phyloP scores from a whole-genome alignment of 2,888 invertebrate species.

The Sinelater perroti region DNA sequence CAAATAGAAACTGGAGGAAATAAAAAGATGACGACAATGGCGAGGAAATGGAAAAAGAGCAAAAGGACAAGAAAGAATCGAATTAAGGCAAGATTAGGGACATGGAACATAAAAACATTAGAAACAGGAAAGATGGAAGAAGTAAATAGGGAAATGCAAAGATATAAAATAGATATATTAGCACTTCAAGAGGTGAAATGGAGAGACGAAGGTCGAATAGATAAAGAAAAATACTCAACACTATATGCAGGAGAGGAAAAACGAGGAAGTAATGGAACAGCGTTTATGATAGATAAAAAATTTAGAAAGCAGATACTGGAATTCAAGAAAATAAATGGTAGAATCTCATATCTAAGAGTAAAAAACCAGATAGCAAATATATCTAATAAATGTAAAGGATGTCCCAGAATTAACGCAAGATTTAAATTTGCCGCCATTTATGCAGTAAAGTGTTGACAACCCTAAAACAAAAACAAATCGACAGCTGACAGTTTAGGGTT shows the following conservation, averaged over 20 bases:
- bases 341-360: not conserved
- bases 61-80: too few relatives aligned
- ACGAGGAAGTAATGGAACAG: slow-evolving; percentile 3
- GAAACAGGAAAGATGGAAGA: not conserved
- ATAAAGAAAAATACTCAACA: too few relatives aligned
- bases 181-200: slow-evolving; percentile 1
- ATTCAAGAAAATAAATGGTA: slow-evolving; percentile 3
- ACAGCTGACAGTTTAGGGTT: too few relatives aligned
- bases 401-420: too few relatives aligned
- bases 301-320: not conserved
- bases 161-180: not conserved
- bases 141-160: not conserved
- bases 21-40: too few relatives aligned
- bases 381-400: too few relatives aligned
- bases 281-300: not conserved
- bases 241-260: slow-evolving; percentile 2
- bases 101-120: not conserved
- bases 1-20: too few relatives aligned
- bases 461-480: too few relatives aligned
- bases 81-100: slow-evolving; percentile 1
- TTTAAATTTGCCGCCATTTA: too few relatives aligned
- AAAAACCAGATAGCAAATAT: slow-evolving; percentile 3
- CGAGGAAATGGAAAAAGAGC: not conserved
- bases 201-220: not conserved
- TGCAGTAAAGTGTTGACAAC: too few relatives aligned